Percentiles rank a stretch among this genome's conserved stretches.
Conservation (phyloP, 1,140 invertebrate genomes). For the Brevipalpus yothersi region DNA sequence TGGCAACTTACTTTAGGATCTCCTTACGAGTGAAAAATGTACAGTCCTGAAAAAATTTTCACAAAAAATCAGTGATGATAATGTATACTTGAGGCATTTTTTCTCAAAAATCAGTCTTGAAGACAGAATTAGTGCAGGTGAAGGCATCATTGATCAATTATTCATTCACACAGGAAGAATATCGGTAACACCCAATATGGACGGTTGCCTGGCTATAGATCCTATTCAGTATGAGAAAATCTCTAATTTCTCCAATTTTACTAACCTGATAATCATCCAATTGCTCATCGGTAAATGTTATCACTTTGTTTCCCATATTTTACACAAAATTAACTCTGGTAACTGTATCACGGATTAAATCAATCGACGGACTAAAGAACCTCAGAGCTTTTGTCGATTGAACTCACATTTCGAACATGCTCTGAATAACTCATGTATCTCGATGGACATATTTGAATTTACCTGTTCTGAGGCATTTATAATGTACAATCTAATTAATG, state of each 20-base stretch:
- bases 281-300: constrained; percentile 66
- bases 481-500: too few species aligned
- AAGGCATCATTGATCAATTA: too few species aligned
- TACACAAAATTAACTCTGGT: background rate
- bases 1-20: constrained; percentile 22
- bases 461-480: too few species aligned
- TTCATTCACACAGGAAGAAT: too few species aligned
- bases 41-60: constrained; percentile 25
- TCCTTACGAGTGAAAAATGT: constrained; percentile 31
- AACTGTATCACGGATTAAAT: too few species aligned
- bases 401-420: too few species aligned
- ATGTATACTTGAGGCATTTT: background rate
- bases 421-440: too few species aligned
- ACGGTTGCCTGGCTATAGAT: background rate
- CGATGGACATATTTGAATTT: too few species aligned
- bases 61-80: background rate
- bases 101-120: background rate
- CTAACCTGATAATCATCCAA: constrained; percentile 63
- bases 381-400: too few species aligned
- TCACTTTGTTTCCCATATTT: constrained; percentile 65
- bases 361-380: too few species aligned
- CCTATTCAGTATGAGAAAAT: too few species aligned
- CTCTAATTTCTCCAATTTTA: background rate
- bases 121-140: background rate
- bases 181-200: background rate